Evolutionary conservation across 2,113 vertebrate genomes (phyloP).

Genomic region (Ammodytes dubius): DNA sequence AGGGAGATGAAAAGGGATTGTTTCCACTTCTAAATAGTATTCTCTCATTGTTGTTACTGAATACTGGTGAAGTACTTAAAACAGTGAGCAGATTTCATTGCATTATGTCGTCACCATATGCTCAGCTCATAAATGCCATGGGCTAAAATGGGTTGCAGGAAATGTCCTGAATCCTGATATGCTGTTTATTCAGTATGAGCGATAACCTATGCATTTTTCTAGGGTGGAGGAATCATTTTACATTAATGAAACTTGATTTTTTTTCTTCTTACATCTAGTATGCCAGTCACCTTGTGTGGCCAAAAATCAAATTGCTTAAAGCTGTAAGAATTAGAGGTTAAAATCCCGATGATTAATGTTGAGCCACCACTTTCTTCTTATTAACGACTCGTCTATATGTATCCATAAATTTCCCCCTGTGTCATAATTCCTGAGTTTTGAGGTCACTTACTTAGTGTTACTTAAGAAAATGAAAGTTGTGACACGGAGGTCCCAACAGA

Average conservation of each 20-base stretch:
- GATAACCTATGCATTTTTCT: neutral
- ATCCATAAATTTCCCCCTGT: constrained; percentile 68
- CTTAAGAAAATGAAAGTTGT: constrained; percentile 82
- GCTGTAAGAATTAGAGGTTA: constrained; percentile 66
- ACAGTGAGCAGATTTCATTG: constrained; percentile 5
- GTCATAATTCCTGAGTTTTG: constrained; percentile 78
- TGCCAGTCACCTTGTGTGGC: constrained; percentile 60
- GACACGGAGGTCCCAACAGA: constrained; percentile 72
- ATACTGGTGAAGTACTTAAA: neutral
- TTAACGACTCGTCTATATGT: constrained; percentile 66
- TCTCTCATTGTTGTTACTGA: neutral
- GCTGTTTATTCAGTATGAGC: neutral
- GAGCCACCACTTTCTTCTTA: constrained; percentile 70
- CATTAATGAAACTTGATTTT: constrained; percentile 13
- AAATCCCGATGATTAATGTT: constrained; percentile 74
- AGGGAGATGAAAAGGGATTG: constrained; percentile 25
- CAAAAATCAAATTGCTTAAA: constrained; percentile 55
- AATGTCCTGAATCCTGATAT: neutral
- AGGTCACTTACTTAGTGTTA: constrained; percentile 78
- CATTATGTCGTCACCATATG: constrained; percentile 11
- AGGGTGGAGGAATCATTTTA: neutral
- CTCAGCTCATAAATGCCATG: neutral
- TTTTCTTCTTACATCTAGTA: constrained; percentile 10
- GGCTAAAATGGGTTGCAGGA: neutral
- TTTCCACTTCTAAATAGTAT: constrained; percentile 22